A percentile compares a stretch with the other conserved stretches of the same genome.
These are phyloP conservation scores for Halictus ligatus DNA, from an alignment of 2,888 invertebrate genomes.

Conservation along the genomic window DNA sequence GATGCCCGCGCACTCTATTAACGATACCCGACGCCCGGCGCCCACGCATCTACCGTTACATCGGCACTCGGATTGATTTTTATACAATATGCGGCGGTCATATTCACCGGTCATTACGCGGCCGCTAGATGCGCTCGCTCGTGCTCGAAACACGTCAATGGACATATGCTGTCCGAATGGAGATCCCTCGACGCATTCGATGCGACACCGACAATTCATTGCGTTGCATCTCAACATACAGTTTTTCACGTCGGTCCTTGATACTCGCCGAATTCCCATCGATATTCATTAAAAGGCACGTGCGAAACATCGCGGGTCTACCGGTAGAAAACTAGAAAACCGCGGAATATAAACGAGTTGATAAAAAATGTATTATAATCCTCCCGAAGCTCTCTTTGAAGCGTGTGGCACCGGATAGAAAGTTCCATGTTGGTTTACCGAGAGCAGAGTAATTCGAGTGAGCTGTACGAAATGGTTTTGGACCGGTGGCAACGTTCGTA, in stretches of 20 bases:
- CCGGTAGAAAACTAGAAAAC: neutral
- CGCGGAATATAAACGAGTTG: no score
- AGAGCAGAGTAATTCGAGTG: neutral
- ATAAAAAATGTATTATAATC: neutral
- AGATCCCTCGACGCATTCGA: neutral
- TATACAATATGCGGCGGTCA: neutral
- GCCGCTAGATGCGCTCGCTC: neutral
- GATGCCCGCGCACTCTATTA: neutral
- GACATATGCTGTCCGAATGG: neutral
- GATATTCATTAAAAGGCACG: neutral
- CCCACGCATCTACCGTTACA: neutral
- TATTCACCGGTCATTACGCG: conserved; percentile 1
- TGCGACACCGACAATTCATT: neutral
- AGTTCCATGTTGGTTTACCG: neutral
- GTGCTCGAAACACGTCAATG: neutral
- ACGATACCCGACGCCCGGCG: neutral
- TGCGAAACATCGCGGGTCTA: neutral
- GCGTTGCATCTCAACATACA: no score
- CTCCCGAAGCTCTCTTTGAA: neutral
- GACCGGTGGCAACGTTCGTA: neutral
- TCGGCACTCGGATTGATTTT: conserved; percentile 6
- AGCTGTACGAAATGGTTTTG: neutral
- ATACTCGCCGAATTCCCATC: neutral
- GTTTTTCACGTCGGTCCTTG: neutral
- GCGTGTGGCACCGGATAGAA: neutral